A percentile compares a stretch with the other conserved stretches of the same genome.
Conservation (phyloP, 1,140 invertebrate species). For the Orius laevigatus region DNA sequence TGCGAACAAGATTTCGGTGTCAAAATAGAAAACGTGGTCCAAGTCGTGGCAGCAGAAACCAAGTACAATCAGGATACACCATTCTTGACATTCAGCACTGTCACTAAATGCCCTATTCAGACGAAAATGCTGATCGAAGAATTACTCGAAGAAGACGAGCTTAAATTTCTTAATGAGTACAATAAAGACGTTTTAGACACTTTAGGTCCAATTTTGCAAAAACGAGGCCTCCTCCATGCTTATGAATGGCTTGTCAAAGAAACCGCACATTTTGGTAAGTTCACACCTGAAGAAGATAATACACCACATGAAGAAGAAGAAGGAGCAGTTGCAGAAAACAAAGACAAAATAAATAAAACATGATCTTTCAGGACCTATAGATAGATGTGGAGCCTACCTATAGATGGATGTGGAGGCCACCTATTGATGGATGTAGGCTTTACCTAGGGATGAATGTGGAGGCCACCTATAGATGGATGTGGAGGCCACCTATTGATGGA, state of each 20-base stretch:
- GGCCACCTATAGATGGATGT: too few species aligned
- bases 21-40: conserved; percentile 13
- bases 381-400: too few species aligned
- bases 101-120: conserved; percentile 90
- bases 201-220: neutral
- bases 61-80: conserved; percentile 54
- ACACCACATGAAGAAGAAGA: too few species aligned
- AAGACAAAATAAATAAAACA: too few species aligned
- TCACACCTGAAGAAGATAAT: too few species aligned
- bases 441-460: too few species aligned
- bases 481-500: too few species aligned
- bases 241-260: conserved; percentile 3
- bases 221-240: neutral
- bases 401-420: too few species aligned
- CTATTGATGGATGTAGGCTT: too few species aligned
- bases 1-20: conserved; percentile 37
- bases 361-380: too few species aligned
- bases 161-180: conserved; percentile 25
- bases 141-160: conserved; percentile 64
- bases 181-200: neutral
- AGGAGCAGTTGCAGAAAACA: too few species aligned
- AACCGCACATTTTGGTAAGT: too few species aligned
- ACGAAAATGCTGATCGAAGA: conserved; percentile 62
- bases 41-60: conserved; percentile 32
- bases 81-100: conserved; percentile 77